Percentiles rank a stretch among this genome's conserved stretches.
Evolutionary conservation across 2,888 invertebrate species (phyloP).

Genomic region (Meta bourneti): DNA sequence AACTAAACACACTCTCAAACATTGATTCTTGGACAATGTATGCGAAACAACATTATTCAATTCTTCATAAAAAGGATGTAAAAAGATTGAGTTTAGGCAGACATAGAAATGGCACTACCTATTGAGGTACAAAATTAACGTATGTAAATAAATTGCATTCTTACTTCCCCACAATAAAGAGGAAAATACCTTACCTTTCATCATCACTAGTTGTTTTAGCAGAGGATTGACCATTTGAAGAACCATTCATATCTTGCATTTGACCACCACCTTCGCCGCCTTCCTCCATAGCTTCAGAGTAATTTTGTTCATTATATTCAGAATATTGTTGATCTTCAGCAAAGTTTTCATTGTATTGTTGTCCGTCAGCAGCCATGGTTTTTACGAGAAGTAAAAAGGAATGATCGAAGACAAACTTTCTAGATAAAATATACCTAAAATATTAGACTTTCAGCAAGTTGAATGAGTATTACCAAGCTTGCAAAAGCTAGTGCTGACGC

Average conservation of each 20-base stretch:
- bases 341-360: conserved; percentile 66
- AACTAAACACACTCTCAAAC: not conserved
- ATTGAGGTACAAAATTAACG: not conserved
- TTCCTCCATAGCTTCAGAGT: conserved; percentile 61
- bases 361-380: conserved; percentile 64
- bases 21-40: not conserved
- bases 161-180: not conserved
- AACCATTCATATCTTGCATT: conserved; percentile 64
- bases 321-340: conserved; percentile 74
- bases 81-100: conserved; percentile 1
- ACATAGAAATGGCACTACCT: not conserved
- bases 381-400: too few relatives aligned
- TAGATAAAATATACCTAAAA: not conserved
- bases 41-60: not conserved
- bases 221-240: conserved; percentile 23
- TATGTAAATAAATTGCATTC: not conserved
- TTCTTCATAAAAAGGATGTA: not conserved
- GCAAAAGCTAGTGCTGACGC: not conserved
- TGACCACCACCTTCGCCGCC: conserved; percentile 47
- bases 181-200: conserved; percentile 59
- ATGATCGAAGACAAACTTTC: not conserved
- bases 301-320: conserved; percentile 69
- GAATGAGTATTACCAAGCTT: not conserved
- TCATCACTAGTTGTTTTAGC: conserved; percentile 53
- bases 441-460: not conserved